These are phyloP conservation scores for Diadophis punctatus DNA, from an alignment of 2,113 vertebrate genomes.

Conservation along the genomic window DNA sequence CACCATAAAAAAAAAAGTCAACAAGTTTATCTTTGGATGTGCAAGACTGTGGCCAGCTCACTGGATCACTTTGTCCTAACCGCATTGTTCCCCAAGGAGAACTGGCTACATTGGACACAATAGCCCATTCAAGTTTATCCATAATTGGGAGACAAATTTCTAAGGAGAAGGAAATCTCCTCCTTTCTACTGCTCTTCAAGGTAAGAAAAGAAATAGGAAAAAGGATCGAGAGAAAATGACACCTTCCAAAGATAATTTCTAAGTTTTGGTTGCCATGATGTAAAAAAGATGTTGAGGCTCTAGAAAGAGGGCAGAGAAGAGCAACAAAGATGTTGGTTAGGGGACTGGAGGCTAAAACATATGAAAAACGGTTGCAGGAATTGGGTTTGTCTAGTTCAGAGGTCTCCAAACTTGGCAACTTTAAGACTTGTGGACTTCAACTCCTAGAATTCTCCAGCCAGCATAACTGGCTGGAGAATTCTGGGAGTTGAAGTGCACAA, in stretches of 20 bases:
- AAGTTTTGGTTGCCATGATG: background rate
- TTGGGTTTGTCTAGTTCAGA: no score
- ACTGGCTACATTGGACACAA: constrained; percentile 2
- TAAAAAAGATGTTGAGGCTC: no score
- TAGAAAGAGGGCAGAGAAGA: no score
- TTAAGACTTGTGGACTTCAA: no score
- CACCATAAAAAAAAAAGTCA: background rate
- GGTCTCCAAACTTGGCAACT: no score
- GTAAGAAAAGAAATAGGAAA: background rate
- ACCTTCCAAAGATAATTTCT: background rate
- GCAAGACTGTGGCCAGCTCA: constrained; percentile 3
- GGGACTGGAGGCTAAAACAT: no score
- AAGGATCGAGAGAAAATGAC: background rate
- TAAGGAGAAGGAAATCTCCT: background rate
- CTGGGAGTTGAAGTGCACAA: no score
- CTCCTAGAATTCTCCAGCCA: no score
- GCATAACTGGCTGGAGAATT: no score
- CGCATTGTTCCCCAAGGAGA: constrained; percentile 2
- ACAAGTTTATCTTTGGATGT: constrained; percentile 23
- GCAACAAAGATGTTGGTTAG: no score
- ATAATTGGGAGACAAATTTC: background rate
- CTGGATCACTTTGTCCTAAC: background rate
- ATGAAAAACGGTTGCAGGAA: no score
- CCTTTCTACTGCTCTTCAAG: background rate
- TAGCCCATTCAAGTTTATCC: background rate